These are phyloP conservation scores for Hypocryptadius cinnamomeus DNA, from an alignment of 2,113 vertebrate genomes.

Conservation along the genomic window DNA sequence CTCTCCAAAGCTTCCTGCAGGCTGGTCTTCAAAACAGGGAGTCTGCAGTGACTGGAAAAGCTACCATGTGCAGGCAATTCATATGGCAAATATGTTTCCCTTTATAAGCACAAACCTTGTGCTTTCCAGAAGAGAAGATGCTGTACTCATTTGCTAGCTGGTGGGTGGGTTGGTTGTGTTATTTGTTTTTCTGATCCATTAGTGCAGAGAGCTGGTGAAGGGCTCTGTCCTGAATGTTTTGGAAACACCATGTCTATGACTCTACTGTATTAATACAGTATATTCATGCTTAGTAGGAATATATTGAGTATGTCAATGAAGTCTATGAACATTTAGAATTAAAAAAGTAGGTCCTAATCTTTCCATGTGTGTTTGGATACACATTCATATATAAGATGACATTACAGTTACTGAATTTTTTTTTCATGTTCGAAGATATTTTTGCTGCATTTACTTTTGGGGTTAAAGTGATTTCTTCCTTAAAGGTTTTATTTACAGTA, in stretches of 20 bases:
- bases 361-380: not conserved
- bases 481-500: not conserved
- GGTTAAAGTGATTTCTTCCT: not conserved
- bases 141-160: not conserved
- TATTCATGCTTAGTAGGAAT: not conserved
- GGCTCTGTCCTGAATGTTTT: not conserved
- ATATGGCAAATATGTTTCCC: not conserved
- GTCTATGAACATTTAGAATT: not conserved
- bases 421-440: not conserved
- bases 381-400: not conserved
- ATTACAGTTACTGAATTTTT: not conserved
- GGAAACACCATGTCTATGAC: not conserved
- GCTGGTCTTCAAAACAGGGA: not conserved
- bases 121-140: not conserved
- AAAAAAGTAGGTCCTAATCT: not conserved
- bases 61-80: not conserved
- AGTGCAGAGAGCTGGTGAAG: not conserved
- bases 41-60: not conserved
- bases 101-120: not conserved
- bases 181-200: not conserved
- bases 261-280: not conserved
- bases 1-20: not conserved
- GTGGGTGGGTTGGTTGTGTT: not conserved
- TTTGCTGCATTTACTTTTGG: not conserved
- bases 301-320: not conserved